These are phyloP conservation scores for Standfussiana lucernea DNA, from an alignment of 2,888 invertebrate genomes.

Conservation along the genomic window DNA sequence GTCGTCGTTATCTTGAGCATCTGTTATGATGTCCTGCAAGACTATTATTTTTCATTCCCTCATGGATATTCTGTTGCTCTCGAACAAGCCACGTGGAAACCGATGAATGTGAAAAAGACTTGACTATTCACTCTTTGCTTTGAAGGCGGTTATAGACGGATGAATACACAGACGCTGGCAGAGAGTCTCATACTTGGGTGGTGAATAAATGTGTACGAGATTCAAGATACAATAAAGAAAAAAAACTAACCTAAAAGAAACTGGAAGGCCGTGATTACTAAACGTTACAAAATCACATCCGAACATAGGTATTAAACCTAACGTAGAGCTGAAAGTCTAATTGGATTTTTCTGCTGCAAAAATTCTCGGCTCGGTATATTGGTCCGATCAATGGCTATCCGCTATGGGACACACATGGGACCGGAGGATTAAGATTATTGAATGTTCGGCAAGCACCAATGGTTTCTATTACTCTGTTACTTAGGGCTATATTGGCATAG, in stretches of 20 bases:
- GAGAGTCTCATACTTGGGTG: too few species aligned
- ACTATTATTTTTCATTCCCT: too few species aligned
- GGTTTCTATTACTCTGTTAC: constrained; percentile 11
- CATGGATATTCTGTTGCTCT: too few species aligned
- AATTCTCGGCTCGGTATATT: constrained; percentile 43
- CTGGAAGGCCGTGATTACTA: constrained; percentile 14
- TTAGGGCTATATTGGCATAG: constrained; percentile 4
- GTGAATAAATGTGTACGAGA: too few species aligned
- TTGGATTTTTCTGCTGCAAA: constrained; percentile 57
- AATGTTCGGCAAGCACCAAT: constrained; percentile 20
- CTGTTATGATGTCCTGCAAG: too few species aligned
- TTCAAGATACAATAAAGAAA: not conserved
- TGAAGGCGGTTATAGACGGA: too few species aligned
- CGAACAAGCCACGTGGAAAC: too few species aligned
- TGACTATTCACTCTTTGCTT: too few species aligned
- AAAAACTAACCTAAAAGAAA: not conserved
- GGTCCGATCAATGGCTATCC: constrained; percentile 38
- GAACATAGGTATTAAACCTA: constrained; percentile 42
- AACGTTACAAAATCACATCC: constrained; percentile 27
- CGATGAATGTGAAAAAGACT: too few species aligned
- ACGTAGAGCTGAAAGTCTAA: constrained; percentile 39
- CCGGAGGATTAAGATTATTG: constrained; percentile 47
- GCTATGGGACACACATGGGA: constrained; percentile 36
- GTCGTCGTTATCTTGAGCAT: too few species aligned
- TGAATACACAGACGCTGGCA: too few species aligned